Base-by-base conservation (phyloP, 1,140 invertebrate species). In the Musca domestica region DNA sequence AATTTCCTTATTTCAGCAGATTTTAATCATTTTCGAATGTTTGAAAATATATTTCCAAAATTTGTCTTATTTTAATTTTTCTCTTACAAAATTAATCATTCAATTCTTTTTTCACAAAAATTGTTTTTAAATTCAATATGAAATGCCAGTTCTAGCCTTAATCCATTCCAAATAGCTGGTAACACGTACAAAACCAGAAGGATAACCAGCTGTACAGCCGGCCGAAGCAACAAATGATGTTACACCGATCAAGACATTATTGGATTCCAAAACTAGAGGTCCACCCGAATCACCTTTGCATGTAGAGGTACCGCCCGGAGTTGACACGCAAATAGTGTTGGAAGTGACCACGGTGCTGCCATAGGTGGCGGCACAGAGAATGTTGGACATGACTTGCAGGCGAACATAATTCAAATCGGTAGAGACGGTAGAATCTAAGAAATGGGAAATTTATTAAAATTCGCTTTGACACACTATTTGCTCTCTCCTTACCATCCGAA, bases 141-240 rank as follows among this genome's bases (percentile, higher is more conserved):
- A 63, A 70, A 80, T 70, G 65, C 73, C 78, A 56, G 78, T 77
- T 27, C 73, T 69, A 0, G 69, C 67, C 67, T 78, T 65, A 66
- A 87, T 85, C 87, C 87, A 88, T 63, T 78, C 73, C 25, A 85
- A 73, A 78, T 83, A 88, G 68, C 73, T 81, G 47, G 84, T 85
- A 19, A 86, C 75, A 70, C 86, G 82, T 14, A 85, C 84, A 73
- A 82, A 87, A 1, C 81, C 85, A 69, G 83, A 84, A 12, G 86
- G 86, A 67, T 79, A 74, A 15, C 80, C 82, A 1, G 73, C 70
- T 68, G 83, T 80, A 73, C 87, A 88, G 15, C 85, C 85, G 17
- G 76, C 67, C 14, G 72, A 67, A 17, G 80, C 80, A 34, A 84
- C 85, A 72, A 86, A 88, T 17, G 86, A 87, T 20, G 83, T 84